Evolutionary conservation across 2,797 vertebrate species (phyloP).

Genomic region (Gymnoscopelus microlampas): DNA sequence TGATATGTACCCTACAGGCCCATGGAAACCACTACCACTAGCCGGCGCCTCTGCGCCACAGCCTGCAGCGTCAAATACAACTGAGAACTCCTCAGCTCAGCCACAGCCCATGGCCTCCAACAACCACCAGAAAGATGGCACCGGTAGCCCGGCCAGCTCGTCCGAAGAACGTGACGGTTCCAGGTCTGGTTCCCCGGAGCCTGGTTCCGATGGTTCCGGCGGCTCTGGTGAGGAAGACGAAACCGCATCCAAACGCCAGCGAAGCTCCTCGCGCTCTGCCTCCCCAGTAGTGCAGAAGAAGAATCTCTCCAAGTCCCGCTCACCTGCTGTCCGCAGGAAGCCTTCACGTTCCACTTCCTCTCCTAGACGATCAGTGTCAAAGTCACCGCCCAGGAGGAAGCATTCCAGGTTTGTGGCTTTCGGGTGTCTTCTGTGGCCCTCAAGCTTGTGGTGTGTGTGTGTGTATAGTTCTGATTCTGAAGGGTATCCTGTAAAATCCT

Average conservation of each 20-base stretch:
- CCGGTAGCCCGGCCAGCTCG: slow-evolving; percentile 18
- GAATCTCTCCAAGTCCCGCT: slow-evolving; percentile 67
- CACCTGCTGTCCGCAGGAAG: slow-evolving; percentile 66
- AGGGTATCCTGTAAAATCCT: no score
- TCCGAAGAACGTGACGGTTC: slow-evolving; percentile 55
- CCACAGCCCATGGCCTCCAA: slow-evolving; percentile 29
- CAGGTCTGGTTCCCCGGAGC: slow-evolving; percentile 72
- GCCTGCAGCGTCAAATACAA: background rate
- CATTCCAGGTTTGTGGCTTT: slow-evolving; percentile 76
- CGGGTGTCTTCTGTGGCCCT: no score
- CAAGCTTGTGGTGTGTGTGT: background rate
- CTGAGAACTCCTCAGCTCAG: slow-evolving; percentile 36
- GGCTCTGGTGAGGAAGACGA: slow-evolving; percentile 58
- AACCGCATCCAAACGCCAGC: slow-evolving; percentile 37
- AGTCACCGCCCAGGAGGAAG: slow-evolving; percentile 71
- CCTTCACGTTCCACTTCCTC: slow-evolving; percentile 74
- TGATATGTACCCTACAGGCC: slow-evolving; percentile 41
- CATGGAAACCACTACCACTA: slow-evolving; percentile 72
- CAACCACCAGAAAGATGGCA: slow-evolving; percentile 9
- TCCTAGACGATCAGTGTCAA: slow-evolving; percentile 70
- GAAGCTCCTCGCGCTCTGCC: slow-evolving; percentile 59
- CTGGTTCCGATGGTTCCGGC: slow-evolving; percentile 51
- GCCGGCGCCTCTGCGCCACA: slow-evolving; percentile 31
- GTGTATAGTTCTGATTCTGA: background rate
- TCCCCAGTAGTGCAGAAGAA: slow-evolving; percentile 67